These are phyloP conservation scores for Lipophrys pholis DNA, from an alignment of 2,113 vertebrate species.

Conservation along the genomic window DNA sequence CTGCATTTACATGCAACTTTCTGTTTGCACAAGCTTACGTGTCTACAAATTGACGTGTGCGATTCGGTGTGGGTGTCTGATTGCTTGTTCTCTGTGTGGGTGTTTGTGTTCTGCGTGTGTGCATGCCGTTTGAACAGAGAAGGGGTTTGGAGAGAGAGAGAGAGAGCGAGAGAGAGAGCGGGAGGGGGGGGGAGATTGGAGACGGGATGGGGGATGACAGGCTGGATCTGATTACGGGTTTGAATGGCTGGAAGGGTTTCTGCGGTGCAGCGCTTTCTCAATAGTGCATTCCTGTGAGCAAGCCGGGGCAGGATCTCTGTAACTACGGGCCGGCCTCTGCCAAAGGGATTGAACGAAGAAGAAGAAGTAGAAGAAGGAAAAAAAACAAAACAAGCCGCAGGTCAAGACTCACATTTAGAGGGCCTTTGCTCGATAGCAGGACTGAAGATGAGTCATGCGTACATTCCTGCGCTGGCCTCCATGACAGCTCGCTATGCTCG, in stretches of 20 bases:
- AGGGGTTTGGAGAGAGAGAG: slow-evolving; percentile 13
- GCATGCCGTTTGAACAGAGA: slow-evolving; percentile 46
- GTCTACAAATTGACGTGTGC: slow-evolving; percentile 60
- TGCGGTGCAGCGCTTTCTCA: slow-evolving; percentile 80
- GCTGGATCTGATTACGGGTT: slow-evolving; percentile 83
- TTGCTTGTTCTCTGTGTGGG: slow-evolving; percentile 49
- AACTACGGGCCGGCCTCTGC: slow-evolving; percentile 57
- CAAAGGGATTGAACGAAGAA: slow-evolving; percentile 55
- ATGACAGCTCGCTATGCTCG: not conserved
- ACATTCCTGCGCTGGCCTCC: slow-evolving; percentile 18
- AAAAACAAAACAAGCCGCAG: slow-evolving; percentile 51
- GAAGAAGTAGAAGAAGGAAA: not conserved
- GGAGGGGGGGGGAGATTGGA: slow-evolving; percentile 42
- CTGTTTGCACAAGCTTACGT: slow-evolving; percentile 57
- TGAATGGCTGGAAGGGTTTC: slow-evolving; percentile 79
- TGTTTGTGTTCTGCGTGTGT: slow-evolving; percentile 65
- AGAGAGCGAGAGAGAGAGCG: slow-evolving; percentile 31
- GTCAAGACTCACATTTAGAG: slow-evolving; percentile 54
- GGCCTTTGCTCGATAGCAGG: slow-evolving; percentile 52
- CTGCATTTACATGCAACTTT: slow-evolving; percentile 16
- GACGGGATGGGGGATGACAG: slow-evolving; percentile 76
- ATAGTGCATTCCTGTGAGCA: slow-evolving; percentile 82
- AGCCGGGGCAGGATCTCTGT: slow-evolving; percentile 70
- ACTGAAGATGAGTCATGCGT: slow-evolving; percentile 63
- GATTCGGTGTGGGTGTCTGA: slow-evolving; percentile 58